Evolutionary conservation across 2,888 invertebrate genomes (phyloP).

Genomic region (Chirona hameri): DNA sequence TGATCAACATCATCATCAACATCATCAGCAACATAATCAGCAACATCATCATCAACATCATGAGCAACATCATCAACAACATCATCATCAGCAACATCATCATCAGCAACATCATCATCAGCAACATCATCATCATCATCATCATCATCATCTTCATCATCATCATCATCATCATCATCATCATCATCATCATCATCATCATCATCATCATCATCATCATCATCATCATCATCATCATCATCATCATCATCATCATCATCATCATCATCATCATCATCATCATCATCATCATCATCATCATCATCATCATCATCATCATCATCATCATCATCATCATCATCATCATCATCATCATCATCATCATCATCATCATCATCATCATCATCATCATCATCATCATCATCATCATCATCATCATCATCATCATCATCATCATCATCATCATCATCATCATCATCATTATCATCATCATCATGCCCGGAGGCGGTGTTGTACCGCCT

Average conservation of each 20-base stretch:
- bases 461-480: not conserved
- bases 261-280: not conserved
- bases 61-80: too few relatives aligned
- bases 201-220: constrained; percentile 10
- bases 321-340: not conserved
- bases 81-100: too few relatives aligned
- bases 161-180: not conserved
- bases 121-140: too few relatives aligned
- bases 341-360: not conserved
- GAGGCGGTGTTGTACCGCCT: too few relatives aligned
- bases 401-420: not conserved
- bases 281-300: not conserved
- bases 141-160: too few relatives aligned
- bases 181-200: constrained; percentile 22
- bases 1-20: not conserved
- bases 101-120: too few relatives aligned
- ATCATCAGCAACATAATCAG: too few relatives aligned
- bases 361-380: not conserved
- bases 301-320: not conserved
- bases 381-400: not conserved
- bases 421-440: not conserved
- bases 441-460: not conserved
- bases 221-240: not conserved
- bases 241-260: not conserved
- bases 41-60: too few relatives aligned